Evolutionary conservation across 1,140 invertebrate genomes (phyloP), one percentile per base, ranked within the genome.

Genomic region (Melipona quadrifasciata): DNA sequence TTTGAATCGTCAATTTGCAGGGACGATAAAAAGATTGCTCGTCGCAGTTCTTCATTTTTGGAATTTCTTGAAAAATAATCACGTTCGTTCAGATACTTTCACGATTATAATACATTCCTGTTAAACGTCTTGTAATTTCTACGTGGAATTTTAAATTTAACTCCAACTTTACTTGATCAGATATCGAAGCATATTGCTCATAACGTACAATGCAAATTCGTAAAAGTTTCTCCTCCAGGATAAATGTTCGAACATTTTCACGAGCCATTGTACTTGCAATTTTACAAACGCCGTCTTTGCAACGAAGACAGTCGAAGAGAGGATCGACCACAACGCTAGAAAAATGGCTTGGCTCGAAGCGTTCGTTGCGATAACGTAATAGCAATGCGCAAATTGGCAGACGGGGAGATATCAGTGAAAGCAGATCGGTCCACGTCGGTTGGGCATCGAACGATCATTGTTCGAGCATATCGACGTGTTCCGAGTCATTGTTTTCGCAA

Each of bases 381-480:
- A 84, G 75, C 65, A 34, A 76, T 5, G 68, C 51, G 51, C 72
- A 73, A 84, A 77, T 71, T n/a, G 58, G 19, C 19, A 55, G 53
- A 61, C 72, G 51, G 77, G 51, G 67, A 73, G 75, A 79, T 87
- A 88, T 87, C 87, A 87, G 87, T 88, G 87, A 88, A 88, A 88
- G 87, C 86, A 74, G 87, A 87, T 87, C 87, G 86, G 76, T 55
- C 74, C 64, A 39, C 67, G 74, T 39, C 55, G n/a, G 21, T 58
- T 31, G 6, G 39, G 8, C 39, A 47, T 47, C 39, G 80, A 72
- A 72, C 80, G 73, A 86, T 81, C 82, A 86, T 86, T 65, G 80
- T 68, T 80, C 53, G 68, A 64, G 64, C 72, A 79, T 47, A 47
- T 73, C 70, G 67, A 80, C 79, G 76, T 88, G 67, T 87, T 16